phyloP scores from a whole-genome alignment of 2,888 invertebrate genomes.

The Lasioglossum lativentre region DNA sequence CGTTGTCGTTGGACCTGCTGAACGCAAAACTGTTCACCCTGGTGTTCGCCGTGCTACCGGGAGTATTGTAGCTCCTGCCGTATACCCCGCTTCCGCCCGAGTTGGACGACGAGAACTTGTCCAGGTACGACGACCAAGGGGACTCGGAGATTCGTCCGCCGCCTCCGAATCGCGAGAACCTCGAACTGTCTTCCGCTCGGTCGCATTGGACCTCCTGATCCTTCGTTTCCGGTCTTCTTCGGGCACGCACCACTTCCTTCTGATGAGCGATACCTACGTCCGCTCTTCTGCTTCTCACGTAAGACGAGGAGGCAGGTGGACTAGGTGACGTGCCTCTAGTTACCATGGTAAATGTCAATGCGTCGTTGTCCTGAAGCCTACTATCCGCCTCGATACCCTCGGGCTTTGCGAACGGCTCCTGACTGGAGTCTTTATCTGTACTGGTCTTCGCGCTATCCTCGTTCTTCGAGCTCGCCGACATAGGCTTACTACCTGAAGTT shows the following conservation, averaged over 20 bases:
- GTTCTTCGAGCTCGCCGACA: conserved; percentile 49
- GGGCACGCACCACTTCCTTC: conserved; percentile 88
- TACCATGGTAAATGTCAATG: conserved; percentile 86
- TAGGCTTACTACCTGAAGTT: conserved; percentile 62
- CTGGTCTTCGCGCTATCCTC: conserved; percentile 64
- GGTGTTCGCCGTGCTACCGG: conserved; percentile 57
- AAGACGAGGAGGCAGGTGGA: conserved; percentile 87
- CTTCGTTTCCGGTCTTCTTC: conserved; percentile 86
- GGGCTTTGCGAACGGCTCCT: conserved; percentile 15
- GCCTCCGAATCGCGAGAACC: conserved; percentile 87
- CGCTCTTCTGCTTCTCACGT: conserved; percentile 88
- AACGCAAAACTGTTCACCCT: conserved; percentile 79
- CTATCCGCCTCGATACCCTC: conserved; percentile 43
- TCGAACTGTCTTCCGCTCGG: conserved; percentile 89
- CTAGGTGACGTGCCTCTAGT: conserved; percentile 93
- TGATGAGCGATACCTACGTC: conserved; percentile 91
- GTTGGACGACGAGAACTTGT: conserved; percentile 78
- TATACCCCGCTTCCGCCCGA: conserved; percentile 60
- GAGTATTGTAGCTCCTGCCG: conserved; percentile 62
- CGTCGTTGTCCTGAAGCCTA: conserved; percentile 59
- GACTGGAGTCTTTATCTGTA: conserved; percentile 29
- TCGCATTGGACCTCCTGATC: conserved; percentile 92
- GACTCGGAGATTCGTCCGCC: conserved; percentile 87
- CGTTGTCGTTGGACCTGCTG: conserved; percentile 73
- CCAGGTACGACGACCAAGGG: conserved; percentile 89